These are phyloP conservation scores for Pipra filicauda DNA, from an alignment of 2,113 vertebrate species.

Conservation along the genomic window DNA sequence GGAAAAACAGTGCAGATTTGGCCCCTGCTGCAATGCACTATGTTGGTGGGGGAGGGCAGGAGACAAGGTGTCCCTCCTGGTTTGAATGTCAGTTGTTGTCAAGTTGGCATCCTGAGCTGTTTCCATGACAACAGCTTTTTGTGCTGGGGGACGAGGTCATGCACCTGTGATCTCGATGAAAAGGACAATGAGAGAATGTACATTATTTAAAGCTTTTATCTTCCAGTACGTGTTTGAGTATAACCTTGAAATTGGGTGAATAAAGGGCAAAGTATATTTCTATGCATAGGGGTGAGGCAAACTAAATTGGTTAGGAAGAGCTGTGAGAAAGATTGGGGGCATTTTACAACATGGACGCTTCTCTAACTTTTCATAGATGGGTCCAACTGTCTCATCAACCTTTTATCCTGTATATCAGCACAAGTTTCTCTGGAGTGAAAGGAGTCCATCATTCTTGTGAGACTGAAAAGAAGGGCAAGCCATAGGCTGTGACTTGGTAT, in stretches of 20 bases:
- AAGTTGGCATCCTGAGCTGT: slow-evolving; percentile 66
- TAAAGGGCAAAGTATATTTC: slow-evolving; percentile 48
- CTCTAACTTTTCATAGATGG: neutral
- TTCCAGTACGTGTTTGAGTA: slow-evolving; percentile 44
- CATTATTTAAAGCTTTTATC: slow-evolving; percentile 63
- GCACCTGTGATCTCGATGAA: slow-evolving; percentile 64
- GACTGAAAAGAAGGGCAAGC: neutral
- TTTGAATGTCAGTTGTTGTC: slow-evolving; percentile 78
- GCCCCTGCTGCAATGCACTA: neutral
- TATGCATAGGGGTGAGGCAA: slow-evolving; percentile 4
- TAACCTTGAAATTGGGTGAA: slow-evolving; percentile 67
- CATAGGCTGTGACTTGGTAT: neutral
- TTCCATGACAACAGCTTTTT: slow-evolving; percentile 70
- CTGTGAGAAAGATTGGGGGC: neutral
- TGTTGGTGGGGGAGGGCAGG: neutral
- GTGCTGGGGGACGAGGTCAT: slow-evolving; percentile 61
- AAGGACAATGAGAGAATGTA: slow-evolving; percentile 58
- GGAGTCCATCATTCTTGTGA: neutral
- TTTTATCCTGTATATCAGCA: neutral
- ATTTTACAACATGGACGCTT: neutral
- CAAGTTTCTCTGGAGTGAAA: slow-evolving; percentile 7
- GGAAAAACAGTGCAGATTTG: slow-evolving; percentile 7
- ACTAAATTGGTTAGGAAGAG: slow-evolving; percentile 27
- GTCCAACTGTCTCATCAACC: neutral
- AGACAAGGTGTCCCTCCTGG: slow-evolving; percentile 64